Percentiles rank a stretch among this genome's conserved stretches.
phyloP scores from a whole-genome alignment of 2,797 vertebrate species.

The Botia kubotai region DNA sequence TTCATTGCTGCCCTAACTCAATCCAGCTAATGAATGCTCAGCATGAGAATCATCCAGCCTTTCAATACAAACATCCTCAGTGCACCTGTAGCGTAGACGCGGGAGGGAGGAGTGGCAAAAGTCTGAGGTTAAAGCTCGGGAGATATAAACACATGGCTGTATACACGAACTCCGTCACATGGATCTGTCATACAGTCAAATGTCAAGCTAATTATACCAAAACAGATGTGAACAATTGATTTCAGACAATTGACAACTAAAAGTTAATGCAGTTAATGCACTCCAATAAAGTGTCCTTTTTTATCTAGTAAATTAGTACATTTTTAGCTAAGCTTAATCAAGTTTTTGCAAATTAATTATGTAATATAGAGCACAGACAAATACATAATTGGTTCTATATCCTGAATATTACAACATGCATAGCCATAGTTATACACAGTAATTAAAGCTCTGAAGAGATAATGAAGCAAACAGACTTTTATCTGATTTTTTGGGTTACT shows the following conservation, averaged over 20 bases:
- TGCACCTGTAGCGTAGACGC: not conserved
- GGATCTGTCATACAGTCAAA: not conserved
- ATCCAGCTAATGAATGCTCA: constrained; percentile 25
- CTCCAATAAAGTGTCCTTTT: not conserved
- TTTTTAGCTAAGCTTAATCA: not conserved
- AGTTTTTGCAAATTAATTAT: too few species aligned
- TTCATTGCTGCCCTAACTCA: constrained; percentile 33
- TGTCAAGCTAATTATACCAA: not conserved
- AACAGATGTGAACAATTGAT: not conserved
- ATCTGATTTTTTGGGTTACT: too few species aligned
- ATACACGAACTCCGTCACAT: not conserved
- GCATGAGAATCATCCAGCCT: constrained; percentile 20
- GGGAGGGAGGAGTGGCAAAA: not conserved
- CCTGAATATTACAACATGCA: too few species aligned
- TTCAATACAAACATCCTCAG: constrained; percentile 23
- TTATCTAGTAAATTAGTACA: not conserved
- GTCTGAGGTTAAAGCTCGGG: not conserved
- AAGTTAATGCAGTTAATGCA: too few species aligned
- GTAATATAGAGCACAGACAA: not conserved
- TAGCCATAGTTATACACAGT: too few species aligned
- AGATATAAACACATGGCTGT: constrained; percentile 1
- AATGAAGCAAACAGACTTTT: not conserved
- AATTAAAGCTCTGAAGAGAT: not conserved
- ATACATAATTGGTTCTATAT: not conserved
- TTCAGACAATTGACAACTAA: not conserved